Evolutionary conservation across 2,888 invertebrate species (phyloP).

Genomic region (Parnassius orleans): DNA sequence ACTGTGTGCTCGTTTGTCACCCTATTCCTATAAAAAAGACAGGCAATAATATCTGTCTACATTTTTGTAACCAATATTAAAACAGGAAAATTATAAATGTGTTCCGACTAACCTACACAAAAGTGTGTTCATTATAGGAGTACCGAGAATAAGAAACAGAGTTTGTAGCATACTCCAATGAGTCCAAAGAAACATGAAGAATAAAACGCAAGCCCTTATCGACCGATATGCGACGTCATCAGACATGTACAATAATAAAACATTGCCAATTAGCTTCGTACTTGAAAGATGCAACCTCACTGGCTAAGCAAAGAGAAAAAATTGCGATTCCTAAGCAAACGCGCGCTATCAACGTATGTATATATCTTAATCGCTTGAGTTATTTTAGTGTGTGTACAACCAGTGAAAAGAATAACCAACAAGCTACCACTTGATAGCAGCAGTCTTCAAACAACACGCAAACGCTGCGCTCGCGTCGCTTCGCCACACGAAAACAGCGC

Average conservation of each 20-base stretch:
- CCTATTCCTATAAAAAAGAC: too few relatives aligned
- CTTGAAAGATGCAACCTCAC: slow-evolving; percentile 15
- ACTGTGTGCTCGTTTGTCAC: too few relatives aligned
- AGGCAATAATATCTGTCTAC: too few relatives aligned
- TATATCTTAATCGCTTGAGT: slow-evolving; percentile 30
- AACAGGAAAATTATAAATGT: slow-evolving; percentile 3
- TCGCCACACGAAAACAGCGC: slow-evolving; percentile 28
- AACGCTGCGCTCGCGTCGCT: slow-evolving; percentile 45
- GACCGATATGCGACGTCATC: slow-evolving; percentile 6
- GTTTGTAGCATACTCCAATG: neutral
- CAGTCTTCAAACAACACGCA: slow-evolving; percentile 44
- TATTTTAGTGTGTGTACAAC: slow-evolving; percentile 34
- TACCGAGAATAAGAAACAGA: slow-evolving; percentile 6
- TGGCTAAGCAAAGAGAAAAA: slow-evolving; percentile 16
- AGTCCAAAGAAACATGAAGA: slow-evolving; percentile 2
- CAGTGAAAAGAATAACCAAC: slow-evolving; percentile 32
- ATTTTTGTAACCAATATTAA: too few relatives aligned
- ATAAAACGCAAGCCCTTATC: slow-evolving; percentile 19
- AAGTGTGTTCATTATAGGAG: neutral
- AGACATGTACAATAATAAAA: slow-evolving; percentile 13
- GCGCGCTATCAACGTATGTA: slow-evolving; percentile 10
- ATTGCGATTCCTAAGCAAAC: slow-evolving; percentile 17
- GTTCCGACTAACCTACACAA: neutral
- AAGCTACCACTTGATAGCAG: slow-evolving; percentile 12
- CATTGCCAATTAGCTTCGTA: slow-evolving; percentile 21